These are phyloP conservation scores for Tauraco erythrolophus DNA, from an alignment of 2,113 vertebrate genomes.

Conservation along the genomic window DNA sequence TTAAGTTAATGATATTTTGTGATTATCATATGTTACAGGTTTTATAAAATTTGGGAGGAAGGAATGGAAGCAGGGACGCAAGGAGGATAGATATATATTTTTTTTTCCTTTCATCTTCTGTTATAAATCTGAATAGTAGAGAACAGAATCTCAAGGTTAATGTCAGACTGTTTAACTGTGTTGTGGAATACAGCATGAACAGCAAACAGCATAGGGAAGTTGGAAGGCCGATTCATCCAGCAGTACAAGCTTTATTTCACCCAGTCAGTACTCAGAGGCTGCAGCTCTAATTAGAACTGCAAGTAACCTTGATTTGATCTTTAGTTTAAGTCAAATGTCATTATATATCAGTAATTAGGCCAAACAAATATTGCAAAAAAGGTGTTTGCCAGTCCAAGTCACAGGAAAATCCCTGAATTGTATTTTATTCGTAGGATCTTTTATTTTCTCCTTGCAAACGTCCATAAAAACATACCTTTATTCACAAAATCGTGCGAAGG, in stretches of 20 bases:
- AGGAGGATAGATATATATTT: too few species aligned
- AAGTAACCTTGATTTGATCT: neutral
- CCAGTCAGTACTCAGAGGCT: accelerated
- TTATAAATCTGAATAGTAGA: neutral
- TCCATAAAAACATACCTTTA: neutral
- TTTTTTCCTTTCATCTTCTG: neutral
- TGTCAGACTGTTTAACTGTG: neutral
- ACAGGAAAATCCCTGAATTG: neutral
- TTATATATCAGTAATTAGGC: neutral
- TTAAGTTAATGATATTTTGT: neutral
- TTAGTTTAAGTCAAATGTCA: neutral
- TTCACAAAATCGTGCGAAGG: neutral
- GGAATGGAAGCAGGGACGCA: neutral
- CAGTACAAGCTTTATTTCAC: neutral
- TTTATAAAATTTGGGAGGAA: neutral
- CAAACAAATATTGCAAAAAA: neutral
- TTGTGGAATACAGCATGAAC: neutral
- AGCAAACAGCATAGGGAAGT: neutral
- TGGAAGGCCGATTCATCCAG: neutral
- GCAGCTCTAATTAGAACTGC: neutral
- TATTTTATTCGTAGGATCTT: neutral
- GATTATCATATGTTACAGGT: neutral
- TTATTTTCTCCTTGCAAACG: neutral
- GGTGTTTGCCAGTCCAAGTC: neutral
- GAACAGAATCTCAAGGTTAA: neutral